Evolutionary conservation across 1,140 invertebrate species (phyloP), one percentile per base, ranked within the genome.

Genomic region (Gryon sp.): DNA sequence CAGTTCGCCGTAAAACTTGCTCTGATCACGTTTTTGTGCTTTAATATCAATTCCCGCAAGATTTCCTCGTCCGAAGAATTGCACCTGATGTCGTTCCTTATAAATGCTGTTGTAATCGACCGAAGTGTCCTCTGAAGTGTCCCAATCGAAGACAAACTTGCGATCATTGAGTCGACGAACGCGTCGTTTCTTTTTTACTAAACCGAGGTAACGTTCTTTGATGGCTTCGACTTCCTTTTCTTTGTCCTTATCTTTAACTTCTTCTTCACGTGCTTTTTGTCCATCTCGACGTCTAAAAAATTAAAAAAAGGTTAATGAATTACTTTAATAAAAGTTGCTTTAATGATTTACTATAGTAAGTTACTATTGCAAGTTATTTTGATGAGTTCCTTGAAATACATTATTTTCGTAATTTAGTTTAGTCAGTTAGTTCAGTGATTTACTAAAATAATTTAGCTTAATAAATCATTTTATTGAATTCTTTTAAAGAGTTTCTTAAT

Each of bases 61-160:
- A 87, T 99, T 97, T 14, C 99, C 99, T 76, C 99, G 89, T 0
- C 99, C 99, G 90, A 96, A 99, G 86, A 99, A 99, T 89, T 99
- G 99, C 3, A 94, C 94, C 87, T 98, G 94, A 90, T 99, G 97
- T 41, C 95, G 92, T 77, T 99, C 96, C 87, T 99, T 99, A 81
- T 99, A 99, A 1, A 99, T 90, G 66, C 93, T 92, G 88, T 99
- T 99, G 81, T 99, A 99, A 91, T 99, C 99, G 69, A 95, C 94
- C 11, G 97, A 98, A 0, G 99, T 99, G 81, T 99, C 99, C 87
- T 99, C 99, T 0, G 94, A 94, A 2, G 97, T 97, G 90, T 99
- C 99, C 99, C 99, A 99, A 90, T 99, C 99, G 90, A 99, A 99
- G 0, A 99, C 98, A 92, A 99, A 99, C 89, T 99, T 99, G 2